Evolutionary conservation across 2,888 invertebrate genomes (phyloP).

Genomic region (Cheilosia vernalis): DNA sequence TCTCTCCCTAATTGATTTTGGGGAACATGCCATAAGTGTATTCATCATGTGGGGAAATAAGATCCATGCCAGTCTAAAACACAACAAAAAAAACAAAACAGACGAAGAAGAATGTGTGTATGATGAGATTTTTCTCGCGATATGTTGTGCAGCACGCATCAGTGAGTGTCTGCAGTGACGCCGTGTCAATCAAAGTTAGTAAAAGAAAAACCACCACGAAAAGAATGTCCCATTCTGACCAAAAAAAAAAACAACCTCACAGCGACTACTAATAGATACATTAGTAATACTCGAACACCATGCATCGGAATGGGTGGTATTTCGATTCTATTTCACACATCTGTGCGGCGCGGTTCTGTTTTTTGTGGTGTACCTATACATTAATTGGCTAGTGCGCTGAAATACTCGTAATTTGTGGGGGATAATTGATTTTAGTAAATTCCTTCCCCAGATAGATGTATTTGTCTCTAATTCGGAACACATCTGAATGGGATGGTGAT

Average conservation of each 20-base stretch:
- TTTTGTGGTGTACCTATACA: no score
- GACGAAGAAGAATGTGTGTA: background rate
- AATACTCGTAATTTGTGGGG: no score
- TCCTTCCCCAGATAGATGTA: no score
- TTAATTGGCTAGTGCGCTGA: no score
- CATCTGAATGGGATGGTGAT: no score
- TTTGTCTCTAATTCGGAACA: no score
- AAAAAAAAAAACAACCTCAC: constrained; percentile 21
- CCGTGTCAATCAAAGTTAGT: constrained; percentile 68
- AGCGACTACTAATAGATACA: constrained; percentile 55
- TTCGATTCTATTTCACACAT: constrained; percentile 10
- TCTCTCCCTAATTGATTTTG: constrained; percentile 42
- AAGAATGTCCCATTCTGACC: constrained; percentile 64
- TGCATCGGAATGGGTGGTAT: constrained; percentile 36
- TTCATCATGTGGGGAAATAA: constrained; percentile 40
- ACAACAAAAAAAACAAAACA: constrained; percentile 28
- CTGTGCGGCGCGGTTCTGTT: background rate
- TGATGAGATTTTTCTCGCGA: constrained; percentile 25
- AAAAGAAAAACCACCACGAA: constrained; percentile 8
- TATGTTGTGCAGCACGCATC: constrained; percentile 38
- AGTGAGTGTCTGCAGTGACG: constrained; percentile 34
- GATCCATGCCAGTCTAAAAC: constrained; percentile 10
- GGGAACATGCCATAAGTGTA: constrained; percentile 13
- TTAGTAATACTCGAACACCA: constrained; percentile 35
- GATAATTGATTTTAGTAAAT: no score